Conservation (phyloP, 2,113 vertebrate genomes). For the Aegithalos caudatus region DNA sequence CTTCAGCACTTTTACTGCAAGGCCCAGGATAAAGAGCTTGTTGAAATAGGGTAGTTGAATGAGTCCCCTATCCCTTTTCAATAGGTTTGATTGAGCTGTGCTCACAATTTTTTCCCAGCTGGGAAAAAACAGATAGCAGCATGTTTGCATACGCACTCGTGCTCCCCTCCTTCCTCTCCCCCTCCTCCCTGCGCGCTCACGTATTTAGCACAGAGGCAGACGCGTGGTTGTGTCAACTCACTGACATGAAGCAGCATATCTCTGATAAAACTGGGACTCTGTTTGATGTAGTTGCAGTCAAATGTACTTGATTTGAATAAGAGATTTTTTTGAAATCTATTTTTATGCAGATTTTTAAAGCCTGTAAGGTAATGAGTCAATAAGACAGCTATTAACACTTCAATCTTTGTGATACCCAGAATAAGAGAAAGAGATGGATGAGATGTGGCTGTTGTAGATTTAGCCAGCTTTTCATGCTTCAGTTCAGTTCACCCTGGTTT, state of each 20-base stretch:
- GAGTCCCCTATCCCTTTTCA: not conserved
- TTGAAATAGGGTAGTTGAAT: not conserved
- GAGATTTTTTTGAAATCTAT: slow-evolving; percentile 10
- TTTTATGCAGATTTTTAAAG: slow-evolving; percentile 58
- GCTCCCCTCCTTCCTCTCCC: not conserved
- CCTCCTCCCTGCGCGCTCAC: not conserved
- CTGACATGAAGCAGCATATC: slow-evolving; percentile 31
- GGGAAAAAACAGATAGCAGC: not conserved
- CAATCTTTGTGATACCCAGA: slow-evolving; percentile 39
- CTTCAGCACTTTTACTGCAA: not conserved
- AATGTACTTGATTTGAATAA: slow-evolving; percentile 45
- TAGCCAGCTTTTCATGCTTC: not conserved
- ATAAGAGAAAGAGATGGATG: not conserved
- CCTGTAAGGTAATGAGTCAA: slow-evolving; percentile 42
- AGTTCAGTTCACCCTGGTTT: not conserved
- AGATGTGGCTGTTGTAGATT: slow-evolving; percentile 1
- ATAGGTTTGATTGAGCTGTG: slow-evolving; percentile 1
- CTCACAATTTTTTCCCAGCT: not conserved
- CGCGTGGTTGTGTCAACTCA: slow-evolving; percentile 35
- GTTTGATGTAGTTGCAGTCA: slow-evolving; percentile 56
- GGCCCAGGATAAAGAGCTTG: not conserved
- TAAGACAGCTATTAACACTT: slow-evolving; percentile 59
- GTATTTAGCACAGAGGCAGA: slow-evolving; percentile 30
- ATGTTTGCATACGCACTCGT: not conserved
- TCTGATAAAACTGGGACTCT: slow-evolving; percentile 58